Percentiles rank a stretch among this genome's conserved stretches.
These are phyloP conservation scores for Hetaerina titia DNA, from an alignment of 2,888 invertebrate species.

Conservation along the genomic window DNA sequence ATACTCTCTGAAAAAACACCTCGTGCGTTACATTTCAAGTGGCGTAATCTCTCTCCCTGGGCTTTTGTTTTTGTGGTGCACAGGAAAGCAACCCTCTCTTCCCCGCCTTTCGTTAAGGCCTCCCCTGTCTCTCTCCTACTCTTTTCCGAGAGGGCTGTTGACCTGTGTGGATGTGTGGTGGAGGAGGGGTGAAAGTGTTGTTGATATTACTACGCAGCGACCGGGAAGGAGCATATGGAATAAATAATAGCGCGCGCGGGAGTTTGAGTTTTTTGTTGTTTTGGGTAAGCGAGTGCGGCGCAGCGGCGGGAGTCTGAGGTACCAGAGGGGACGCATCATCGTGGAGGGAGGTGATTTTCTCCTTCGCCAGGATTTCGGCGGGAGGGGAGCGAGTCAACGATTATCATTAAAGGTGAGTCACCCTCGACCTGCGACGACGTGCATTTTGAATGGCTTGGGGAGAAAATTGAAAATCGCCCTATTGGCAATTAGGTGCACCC, in stretches of 20 bases:
- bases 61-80: not conserved
- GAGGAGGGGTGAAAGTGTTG: slow-evolving; percentile 9
- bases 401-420: not conserved
- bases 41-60: too few relatives aligned
- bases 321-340: slow-evolving; percentile 31
- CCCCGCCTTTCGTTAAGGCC: not conserved
- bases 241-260: slow-evolving; percentile 29
- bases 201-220: not conserved
- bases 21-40: too few relatives aligned
- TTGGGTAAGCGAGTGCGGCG: slow-evolving; percentile 34
- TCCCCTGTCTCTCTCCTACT: not conserved
- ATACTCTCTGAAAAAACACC: too few relatives aligned
- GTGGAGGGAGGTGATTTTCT: not conserved
- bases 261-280: not conserved
- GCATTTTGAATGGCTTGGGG: too few relatives aligned
- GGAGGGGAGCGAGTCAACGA: not conserved
- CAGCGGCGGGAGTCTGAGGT: slow-evolving; percentile 12
- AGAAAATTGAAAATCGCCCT: too few relatives aligned
- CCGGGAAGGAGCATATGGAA: not conserved
- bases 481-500: too few relatives aligned
- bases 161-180: not conserved
- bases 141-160: not conserved
- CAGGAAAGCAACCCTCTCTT: not conserved
- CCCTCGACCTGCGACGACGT: not conserved
- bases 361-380: not conserved